Base-by-base conservation (phyloP, 2,113 vertebrate species). In the Ammodytes dubius region DNA sequence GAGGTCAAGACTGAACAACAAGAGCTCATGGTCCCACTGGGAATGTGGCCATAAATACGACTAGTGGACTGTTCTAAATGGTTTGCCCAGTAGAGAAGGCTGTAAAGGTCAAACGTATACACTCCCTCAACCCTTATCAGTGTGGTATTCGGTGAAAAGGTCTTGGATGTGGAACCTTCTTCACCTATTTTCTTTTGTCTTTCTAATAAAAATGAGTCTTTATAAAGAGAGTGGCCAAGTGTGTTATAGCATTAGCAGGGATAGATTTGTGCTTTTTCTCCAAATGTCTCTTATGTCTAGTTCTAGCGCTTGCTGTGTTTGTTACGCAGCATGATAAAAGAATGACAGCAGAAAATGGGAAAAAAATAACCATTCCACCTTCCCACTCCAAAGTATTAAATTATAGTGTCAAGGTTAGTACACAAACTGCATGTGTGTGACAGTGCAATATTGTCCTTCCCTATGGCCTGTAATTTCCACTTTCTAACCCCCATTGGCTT, bases 1-100 rank as follows among this genome's bases (percentile, higher is more conserved):
- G 82, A 81, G 65, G 80, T 80, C 63, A 74, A 45, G 9, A 64
- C 65, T 56, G 50, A 84, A 60, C 59, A 84, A 79, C 77, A 88
- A 72, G 78, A 58, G 37, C 19, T 54, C 5, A 27, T 27, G 4
- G 46, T 77, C 72, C 81, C 70, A 35, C 13, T 59, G 85, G 81
- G 60, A 78, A 63, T 39, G 11, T 15, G 17, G 54, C 8, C 65
- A 69, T 78, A 77, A 77, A 79, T 54, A 50, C 27, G 57, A 59
- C 66, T 2, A 57, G 52, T 61, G 27, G n/a, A 53, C 60, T 61
- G n/a, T 65, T 74, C 58, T 58, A 46, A 82, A 50, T 8, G 4
- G 57, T 43, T 69, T 12, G 13, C 35, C 52, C 40, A n/a, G 46
- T 9, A 35, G 12, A 27, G 17, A 71, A 17, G 40, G 14, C 15